Evolutionary conservation across 2,797 vertebrate species (phyloP), one percentile per base, ranked within the genome.

Genomic region (Brachyrhaphis roseni): DNA sequence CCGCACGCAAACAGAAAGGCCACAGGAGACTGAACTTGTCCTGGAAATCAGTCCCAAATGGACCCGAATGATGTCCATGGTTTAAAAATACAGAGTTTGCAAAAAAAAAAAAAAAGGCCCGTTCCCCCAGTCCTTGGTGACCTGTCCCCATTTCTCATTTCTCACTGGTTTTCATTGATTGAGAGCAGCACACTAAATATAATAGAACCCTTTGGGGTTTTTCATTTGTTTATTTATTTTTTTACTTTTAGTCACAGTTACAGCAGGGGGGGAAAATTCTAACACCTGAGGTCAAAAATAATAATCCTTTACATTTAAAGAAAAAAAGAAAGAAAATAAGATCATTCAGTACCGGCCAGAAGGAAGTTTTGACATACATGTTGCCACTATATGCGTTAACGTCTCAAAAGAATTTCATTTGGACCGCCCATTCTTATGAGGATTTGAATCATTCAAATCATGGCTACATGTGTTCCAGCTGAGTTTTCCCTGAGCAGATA

Each of bases 11-110:
- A 74, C 26, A 76, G 77, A 82, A 88, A 91, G 91, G 90, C 90
- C 88, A 80, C 90, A 84, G 83, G 90, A 93, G 89, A 92, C 83
- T 81, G 82, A 92, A 90, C 87, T 87, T 90, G 91, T 88, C 89
- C 91, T 90, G 92, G 90, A 93, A 94, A 91, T 90, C 82, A 87
- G 85, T 92, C 89, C 89, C 87, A 77, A 88, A 92, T 41, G 89
- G 81, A 88, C 91, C 88, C 82, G 86, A 84, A 87, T 94, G 92
- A 95, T 90, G 88, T 91, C 78, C 5, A n/a, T 45, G 72, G 86
- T 91, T 90, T 93, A 93, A 94, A 94, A 94, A 94, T 91, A 94
- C 87, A 92, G 88, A 91, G 85, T 93, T 90, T 88, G 86, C 92
- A 91, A 88, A 92, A 71, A 94, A 47, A 15, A 46, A 47, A 23